Percentiles rank a stretch among this genome's conserved stretches.
phyloP scores from a whole-genome alignment of 23 tunicate species.

The Ascidia mentula region DNA sequence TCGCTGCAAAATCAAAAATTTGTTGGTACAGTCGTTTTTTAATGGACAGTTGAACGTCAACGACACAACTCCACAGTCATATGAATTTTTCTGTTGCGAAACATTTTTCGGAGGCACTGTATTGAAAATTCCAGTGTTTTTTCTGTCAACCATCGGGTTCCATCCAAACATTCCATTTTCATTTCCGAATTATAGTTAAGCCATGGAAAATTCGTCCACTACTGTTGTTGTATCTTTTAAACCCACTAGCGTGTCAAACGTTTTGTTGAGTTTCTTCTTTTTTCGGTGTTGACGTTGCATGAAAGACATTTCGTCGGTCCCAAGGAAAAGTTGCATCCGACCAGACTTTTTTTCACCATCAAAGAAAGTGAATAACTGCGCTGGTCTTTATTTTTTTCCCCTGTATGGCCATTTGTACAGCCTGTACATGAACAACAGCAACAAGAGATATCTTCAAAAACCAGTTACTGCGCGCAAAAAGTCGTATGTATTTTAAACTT shows the following conservation, averaged over 20 bases:
- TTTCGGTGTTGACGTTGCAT: neutral
- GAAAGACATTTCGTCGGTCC: neutral
- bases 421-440: no score
- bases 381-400: neutral
- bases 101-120: neutral
- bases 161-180: neutral
- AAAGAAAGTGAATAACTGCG: neutral
- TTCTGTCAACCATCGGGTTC: neutral
- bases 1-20: neutral
- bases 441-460: neutral
- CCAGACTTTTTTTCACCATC: slow-evolving; percentile 9
- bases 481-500: neutral
- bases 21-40: neutral
- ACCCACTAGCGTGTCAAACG: neutral
- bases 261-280: neutral
- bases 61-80: neutral
- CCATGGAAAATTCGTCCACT: neutral
- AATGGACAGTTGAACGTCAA: neutral
- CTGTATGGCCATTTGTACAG: neutral
- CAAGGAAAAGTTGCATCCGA: neutral
- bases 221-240: neutral
- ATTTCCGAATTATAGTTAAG: neutral
- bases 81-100: neutral
- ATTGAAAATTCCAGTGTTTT: neutral
- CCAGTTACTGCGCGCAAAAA: neutral